Base-by-base conservation (phyloP, 2,113 vertebrate genomes). In the Oreochromis spilurus region DNA sequence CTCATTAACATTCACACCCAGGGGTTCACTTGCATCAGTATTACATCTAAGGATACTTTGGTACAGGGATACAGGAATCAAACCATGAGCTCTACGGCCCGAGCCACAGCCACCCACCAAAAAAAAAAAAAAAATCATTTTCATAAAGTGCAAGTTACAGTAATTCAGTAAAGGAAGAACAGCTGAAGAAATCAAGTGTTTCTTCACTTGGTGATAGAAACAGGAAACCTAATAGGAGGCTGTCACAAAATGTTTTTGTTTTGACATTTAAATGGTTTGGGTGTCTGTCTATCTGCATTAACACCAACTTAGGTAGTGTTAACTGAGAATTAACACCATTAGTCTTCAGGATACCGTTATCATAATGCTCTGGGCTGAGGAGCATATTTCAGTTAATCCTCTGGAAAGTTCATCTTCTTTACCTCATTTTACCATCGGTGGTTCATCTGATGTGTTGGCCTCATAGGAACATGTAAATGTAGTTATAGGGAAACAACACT, bases 151-250 rank as follows among this genome's bases (percentile, higher is more conserved):
- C 67, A 72, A 45, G 13, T 45, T 17, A 26, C 65, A 45, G 13
- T 26, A 0, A 29, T 48, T 26, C 9, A 0, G 3, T 2, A 17
- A 45, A 45, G 5, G 0, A 48, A 72, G 67, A 72, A 29, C 0
- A 72, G 40, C 36, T 70, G 12, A 45, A 1, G 21, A 45, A 29
- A 48, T 72, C 0, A 4, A 17, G 13, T 72, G 26, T 45, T 48
- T 45, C 21, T 10, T 26, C 14, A 26, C 0, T 3, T 0, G 5
- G 40, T 3, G 0, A 45, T 3, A 45, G 67, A 72, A 72, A 72
- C 38, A 45, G 8, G 21, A 45, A 72, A 45, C 40, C 38, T 72
- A 16, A 3, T 16, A 9, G 7, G 38, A 45, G 17, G 67, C 21
- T 45, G 24, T 50, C 0, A 75, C 70, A 75, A 48, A 5, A 45